These are phyloP conservation scores for Bubalus kerabau DNA, from an alignment of 2,113 vertebrate species.

Conservation along the genomic window DNA sequence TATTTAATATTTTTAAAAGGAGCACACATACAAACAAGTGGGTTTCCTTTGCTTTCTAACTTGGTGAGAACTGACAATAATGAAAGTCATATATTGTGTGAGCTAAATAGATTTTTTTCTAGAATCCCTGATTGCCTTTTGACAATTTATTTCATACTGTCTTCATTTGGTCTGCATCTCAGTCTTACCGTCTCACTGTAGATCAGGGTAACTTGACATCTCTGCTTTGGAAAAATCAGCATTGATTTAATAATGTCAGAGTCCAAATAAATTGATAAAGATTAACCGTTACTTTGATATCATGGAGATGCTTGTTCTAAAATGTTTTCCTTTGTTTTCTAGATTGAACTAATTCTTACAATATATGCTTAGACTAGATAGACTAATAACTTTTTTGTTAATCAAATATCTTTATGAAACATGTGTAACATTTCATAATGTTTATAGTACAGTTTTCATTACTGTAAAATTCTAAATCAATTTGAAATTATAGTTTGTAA, in stretches of 20 bases:
- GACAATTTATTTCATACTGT: neutral
- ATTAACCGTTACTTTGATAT: neutral
- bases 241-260: neutral
- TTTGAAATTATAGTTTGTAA: neutral
- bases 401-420: neutral
- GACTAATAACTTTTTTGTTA: neutral
- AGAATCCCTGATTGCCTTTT: neutral
- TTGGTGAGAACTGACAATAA: neutral
- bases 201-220: too few species aligned
- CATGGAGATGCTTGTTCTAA: neutral
- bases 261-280: neutral
- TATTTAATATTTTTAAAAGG: neutral
- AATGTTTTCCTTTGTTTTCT: neutral
- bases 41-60: neutral
- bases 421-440: neutral
- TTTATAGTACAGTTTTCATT: neutral
- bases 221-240: neutral
- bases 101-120: neutral
- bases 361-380: neutral
- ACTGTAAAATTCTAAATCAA: neutral
- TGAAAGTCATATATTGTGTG: neutral
- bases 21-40: neutral
- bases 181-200: too few species aligned
- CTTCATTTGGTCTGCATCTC: too few species aligned
- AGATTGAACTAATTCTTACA: neutral